These are phyloP conservation scores for Lamprotornis superbus DNA, from an alignment of 2,113 vertebrate species.

Conservation along the genomic window DNA sequence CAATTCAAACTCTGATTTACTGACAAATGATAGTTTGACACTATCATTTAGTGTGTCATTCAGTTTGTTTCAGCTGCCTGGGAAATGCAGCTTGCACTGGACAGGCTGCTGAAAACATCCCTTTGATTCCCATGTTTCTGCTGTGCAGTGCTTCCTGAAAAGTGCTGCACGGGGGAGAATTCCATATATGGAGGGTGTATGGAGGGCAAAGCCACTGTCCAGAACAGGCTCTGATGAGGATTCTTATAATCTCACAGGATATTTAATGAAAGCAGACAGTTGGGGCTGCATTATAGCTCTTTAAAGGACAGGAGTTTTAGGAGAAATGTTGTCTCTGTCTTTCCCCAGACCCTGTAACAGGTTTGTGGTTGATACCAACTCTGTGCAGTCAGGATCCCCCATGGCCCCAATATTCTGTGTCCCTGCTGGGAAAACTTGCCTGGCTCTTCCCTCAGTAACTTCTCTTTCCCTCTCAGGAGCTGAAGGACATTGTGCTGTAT, in stretches of 20 bases:
- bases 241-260: not conserved
- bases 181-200: not conserved
- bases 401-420: not conserved
- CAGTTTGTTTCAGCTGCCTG: not conserved
- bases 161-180: not conserved
- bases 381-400: not conserved
- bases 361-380: not conserved
- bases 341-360: not conserved
- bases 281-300: not conserved
- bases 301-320: not conserved
- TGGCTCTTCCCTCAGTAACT: not conserved
- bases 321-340: not conserved
- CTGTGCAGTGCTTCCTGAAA: not conserved
- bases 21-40: not conserved
- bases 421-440: not conserved
- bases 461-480: constrained; percentile 75
- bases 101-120: not conserved
- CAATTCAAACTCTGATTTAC: not conserved
- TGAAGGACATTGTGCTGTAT: constrained; percentile 88
- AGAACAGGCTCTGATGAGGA: not conserved
- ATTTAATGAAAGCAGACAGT: not conserved
- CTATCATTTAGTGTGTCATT: not conserved
- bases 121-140: not conserved
- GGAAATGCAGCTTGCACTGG: not conserved
- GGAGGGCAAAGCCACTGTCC: not conserved